These are phyloP conservation scores for Phrynosoma blainvillii DNA, from an alignment of 2,113 vertebrate species.

Conservation along the genomic window DNA sequence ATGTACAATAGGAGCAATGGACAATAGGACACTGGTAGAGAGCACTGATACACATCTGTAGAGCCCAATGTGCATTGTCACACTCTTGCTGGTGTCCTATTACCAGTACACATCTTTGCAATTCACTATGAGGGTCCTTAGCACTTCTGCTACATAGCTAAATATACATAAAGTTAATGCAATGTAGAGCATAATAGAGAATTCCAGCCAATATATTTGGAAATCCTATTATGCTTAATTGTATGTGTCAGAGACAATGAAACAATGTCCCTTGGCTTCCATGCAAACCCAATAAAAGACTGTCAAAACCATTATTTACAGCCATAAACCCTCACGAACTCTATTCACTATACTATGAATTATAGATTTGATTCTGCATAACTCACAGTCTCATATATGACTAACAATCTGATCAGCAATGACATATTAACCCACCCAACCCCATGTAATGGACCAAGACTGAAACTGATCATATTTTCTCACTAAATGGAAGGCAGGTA, in stretches of 20 bases:
- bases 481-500: not conserved
- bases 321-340: conserved; percentile 36
- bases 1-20: no score
- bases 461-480: conserved; percentile 30
- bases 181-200: no score
- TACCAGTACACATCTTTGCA: no score
- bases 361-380: conserved; percentile 53
- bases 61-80: no score
- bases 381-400: conserved; percentile 52
- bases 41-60: no score
- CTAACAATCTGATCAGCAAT: conserved; percentile 33
- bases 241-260: conserved; percentile 2
- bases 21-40: no score
- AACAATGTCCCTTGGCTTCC: conserved; percentile 13
- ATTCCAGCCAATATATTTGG: not conserved
- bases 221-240: not conserved
- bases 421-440: conserved; percentile 16
- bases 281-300: not conserved
- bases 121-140: no score
- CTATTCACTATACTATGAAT: conserved; percentile 50
- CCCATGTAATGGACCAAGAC: conserved; percentile 40
- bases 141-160: no score
- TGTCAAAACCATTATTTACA: conserved; percentile 17
- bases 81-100: no score
- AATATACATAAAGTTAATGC: no score